Evolutionary conservation across 2,797 vertebrate species (phyloP), one percentile per base, ranked within the genome.

Genomic region (Pyrrhura leucotis): DNA sequence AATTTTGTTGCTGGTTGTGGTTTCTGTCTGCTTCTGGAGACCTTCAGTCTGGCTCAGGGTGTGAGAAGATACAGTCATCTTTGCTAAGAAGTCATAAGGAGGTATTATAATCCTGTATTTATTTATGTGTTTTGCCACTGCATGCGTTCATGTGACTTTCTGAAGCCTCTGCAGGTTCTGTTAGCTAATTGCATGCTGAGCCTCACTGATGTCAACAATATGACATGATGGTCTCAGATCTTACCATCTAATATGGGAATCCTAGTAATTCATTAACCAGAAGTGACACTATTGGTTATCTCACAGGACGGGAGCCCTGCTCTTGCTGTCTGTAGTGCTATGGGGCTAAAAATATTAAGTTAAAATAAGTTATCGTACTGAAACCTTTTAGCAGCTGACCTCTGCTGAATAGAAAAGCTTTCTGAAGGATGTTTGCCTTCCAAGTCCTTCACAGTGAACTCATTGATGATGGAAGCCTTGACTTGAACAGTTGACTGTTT

Each of bases 401-500:
- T 92, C 76, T 86, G 2, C 40, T 67, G 50, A 54, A 10, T 21
- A 35, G 25, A 74, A 88, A 92, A 82, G 82, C 71, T 71, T 95
- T 92, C 69, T 66, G 66, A 48, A 88, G 65, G 28, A 40, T 59
- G 33, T 90, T 90, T 94, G 73, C 71, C 62, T 85, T 91, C 82
- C 3, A 2, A 74, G 69, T 35, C 31, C 33, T 89, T 85, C 74
- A 87, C 87, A 93, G 88, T 76, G 83, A 78, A 66, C 63, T 86
- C 71, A 67, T 63, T 94, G 80, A 91, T 66, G 76, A 84, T 31
- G 63, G 51, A 81, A 67, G 17, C 71, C 76, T 92, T 76, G 42
- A 35, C 76, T 91, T 76, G 80, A 95, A 83, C 88, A 94, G 67
- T 35, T 82, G 74, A 12, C 67, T 95, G 3, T 86, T 93, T 93